phyloP scores from a whole-genome alignment of 2,113 vertebrate species.

The Centrocercus urophasianus region DNA sequence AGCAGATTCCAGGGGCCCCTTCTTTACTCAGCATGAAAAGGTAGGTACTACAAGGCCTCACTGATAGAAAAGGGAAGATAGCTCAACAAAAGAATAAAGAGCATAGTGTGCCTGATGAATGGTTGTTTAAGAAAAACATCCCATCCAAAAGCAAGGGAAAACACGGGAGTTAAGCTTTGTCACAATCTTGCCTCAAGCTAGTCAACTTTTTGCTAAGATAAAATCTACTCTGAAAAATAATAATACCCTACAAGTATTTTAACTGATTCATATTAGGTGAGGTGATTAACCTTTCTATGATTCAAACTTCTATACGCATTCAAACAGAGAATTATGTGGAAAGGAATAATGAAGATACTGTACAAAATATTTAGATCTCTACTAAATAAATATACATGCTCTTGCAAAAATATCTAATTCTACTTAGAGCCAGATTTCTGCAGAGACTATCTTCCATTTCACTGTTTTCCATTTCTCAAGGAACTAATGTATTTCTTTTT shows the following conservation, averaged over 20 bases:
- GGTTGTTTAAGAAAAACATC: background rate
- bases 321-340: background rate
- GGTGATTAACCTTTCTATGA: background rate
- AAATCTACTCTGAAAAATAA: conserved; percentile 24
- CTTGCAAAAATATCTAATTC: background rate
- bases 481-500: background rate
- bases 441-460: background rate
- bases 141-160: conserved; percentile 41
- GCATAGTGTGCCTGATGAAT: background rate
- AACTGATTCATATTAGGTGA: background rate
- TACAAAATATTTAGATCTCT: background rate
- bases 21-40: conserved; percentile 37
- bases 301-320: background rate
- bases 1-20: conserved; percentile 50
- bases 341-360: background rate
- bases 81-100: conserved; percentile 49
- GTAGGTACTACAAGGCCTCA: background rate
- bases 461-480: background rate
- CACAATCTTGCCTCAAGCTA: conserved; percentile 37
- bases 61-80: background rate
- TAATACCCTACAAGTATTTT: conserved; percentile 36
- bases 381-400: background rate
- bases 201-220: conserved; percentile 10
- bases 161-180: background rate
- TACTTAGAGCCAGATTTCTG: background rate